A percentile compares a stretch with the other conserved stretches of the same genome.
phyloP scores from a whole-genome alignment of 2,797 vertebrate species.

The Hydrolagus colliei region DNA sequence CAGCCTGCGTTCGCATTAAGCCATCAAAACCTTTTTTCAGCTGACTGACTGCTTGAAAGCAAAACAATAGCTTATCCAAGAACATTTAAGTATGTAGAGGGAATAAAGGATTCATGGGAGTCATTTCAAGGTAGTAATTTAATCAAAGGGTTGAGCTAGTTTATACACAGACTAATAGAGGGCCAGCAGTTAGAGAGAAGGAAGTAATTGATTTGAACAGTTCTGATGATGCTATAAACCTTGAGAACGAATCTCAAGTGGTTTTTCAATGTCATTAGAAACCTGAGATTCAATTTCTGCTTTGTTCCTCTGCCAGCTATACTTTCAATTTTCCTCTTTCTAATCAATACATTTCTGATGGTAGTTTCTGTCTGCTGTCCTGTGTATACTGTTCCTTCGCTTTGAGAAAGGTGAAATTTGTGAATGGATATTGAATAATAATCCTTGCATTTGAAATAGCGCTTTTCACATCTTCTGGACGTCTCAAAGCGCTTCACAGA shows the following conservation, averaged over 20 bases:
- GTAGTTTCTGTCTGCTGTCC: conserved; percentile 14
- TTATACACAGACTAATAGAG: conserved; percentile 21
- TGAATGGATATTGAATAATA: not conserved
- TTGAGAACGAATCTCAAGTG: not conserved
- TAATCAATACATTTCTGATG: conserved; percentile 16
- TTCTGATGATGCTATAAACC: not conserved
- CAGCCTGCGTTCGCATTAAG: no score
- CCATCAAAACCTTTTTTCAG: no score
- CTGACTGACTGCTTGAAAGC: no score
- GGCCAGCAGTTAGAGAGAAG: not conserved
- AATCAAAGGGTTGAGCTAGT: not conserved
- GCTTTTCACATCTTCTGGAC: no score
- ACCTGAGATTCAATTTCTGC: conserved; percentile 26
- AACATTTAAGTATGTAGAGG: not conserved
- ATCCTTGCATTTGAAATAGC: no score
- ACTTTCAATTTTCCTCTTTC: conserved; percentile 2
- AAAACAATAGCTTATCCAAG: no score
- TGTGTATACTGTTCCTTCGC: not conserved
- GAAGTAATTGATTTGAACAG: conserved; percentile 23
- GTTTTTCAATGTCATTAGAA: conserved; percentile 22
- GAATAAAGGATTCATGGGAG: not conserved
- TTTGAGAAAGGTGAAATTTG: not conserved
- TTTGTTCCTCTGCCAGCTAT: conserved; percentile 11
- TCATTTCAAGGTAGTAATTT: not conserved
- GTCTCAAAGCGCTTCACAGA: no score